Conservation (phyloP, 2,797 vertebrate genomes). For the Chromobotia macracanthus region DNA sequence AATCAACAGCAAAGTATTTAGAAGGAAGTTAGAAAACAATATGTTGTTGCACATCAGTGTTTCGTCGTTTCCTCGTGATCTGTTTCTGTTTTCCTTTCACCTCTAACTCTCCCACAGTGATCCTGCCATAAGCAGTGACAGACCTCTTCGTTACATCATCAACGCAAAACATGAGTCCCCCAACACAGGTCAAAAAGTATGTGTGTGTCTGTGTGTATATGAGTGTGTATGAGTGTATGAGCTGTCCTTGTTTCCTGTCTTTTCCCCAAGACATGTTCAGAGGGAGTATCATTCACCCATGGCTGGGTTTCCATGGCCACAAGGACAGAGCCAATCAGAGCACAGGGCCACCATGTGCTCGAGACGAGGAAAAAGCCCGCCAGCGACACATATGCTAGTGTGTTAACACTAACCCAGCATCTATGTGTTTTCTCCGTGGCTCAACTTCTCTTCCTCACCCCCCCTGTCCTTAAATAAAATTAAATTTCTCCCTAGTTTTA, state of each 20-base stretch:
- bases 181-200: conserved; percentile 37
- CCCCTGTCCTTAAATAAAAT: conserved; percentile 16
- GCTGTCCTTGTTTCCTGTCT: conserved; percentile 61
- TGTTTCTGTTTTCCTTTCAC: conserved; percentile 29
- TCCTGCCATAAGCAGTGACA: conserved; percentile 49
- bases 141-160: conserved; percentile 64
- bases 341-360: conserved; percentile 68
- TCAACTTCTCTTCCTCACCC: not conserved
- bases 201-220: not conserved
- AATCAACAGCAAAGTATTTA: not conserved
- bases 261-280: conserved; percentile 72
- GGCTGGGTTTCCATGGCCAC: conserved; percentile 74
- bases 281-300: conserved; percentile 79
- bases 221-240: conserved; percentile 25
- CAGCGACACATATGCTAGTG: conserved; percentile 72
- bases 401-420: conserved; percentile 61
- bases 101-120: conserved; percentile 41
- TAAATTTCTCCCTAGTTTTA: conserved; percentile 31
- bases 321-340: conserved; percentile 68
- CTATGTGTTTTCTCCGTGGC: conserved; percentile 19
- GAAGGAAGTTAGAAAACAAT: not conserved
- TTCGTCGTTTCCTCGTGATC: conserved; percentile 8
- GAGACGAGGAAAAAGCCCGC: conserved; percentile 67
- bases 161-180: conserved; percentile 57
- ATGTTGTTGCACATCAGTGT: not conserved